Percentiles rank a stretch among this genome's conserved stretches.
These are phyloP conservation scores for Drosophila orosa DNA, from an alignment of 1,140 invertebrate species.

Conservation along the genomic window DNA sequence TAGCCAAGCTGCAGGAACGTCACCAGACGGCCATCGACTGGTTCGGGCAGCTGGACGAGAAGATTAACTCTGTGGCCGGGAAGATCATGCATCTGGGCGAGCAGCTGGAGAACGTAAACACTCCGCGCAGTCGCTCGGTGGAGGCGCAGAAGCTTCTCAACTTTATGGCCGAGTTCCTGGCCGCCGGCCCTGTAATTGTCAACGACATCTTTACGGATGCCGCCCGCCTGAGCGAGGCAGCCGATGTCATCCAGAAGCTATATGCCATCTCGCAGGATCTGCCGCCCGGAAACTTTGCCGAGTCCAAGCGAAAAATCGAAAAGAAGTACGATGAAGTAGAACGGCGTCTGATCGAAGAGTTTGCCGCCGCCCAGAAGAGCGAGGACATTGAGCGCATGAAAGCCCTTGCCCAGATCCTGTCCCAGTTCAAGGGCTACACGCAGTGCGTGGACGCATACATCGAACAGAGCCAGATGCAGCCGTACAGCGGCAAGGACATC, in stretches of 20 bases:
- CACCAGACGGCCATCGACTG: conserved; percentile 91
- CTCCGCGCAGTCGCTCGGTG: conserved; percentile 95
- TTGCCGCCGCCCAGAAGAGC: conserved; percentile 93
- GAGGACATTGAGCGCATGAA: conserved; percentile 96
- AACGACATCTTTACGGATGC: conserved; percentile 95
- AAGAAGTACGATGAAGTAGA: conserved; percentile 99
- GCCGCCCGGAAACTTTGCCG: conserved; percentile 93
- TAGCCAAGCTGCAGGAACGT: conserved; percentile 93
- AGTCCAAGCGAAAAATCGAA: conserved; percentile 94
- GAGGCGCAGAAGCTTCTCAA: conserved; percentile 97
- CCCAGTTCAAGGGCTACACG: conserved; percentile 98
- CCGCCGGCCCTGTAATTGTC: conserved; percentile 91
- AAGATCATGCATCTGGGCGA: conserved; percentile 99
- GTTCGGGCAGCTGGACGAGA: conserved; percentile 96
- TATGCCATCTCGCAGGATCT: conserved; percentile 98
- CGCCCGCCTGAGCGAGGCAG: conserved; percentile 95
- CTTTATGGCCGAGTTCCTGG: conserved; percentile 96
- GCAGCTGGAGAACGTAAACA: conserved; percentile 98
- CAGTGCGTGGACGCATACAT: conserved; percentile 99
- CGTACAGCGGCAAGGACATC: conserved; percentile 91
- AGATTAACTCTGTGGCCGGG: conserved; percentile 98
- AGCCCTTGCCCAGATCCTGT: conserved; percentile 94
- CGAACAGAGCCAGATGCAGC: conserved; percentile 95
- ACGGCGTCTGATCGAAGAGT: conserved; percentile 96
- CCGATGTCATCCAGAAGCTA: conserved; percentile 99